A percentile compares a stretch with the other conserved stretches of the same genome.
phyloP scores from a whole-genome alignment of 2,888 invertebrate species.

The Yponomeuta malinellus region DNA sequence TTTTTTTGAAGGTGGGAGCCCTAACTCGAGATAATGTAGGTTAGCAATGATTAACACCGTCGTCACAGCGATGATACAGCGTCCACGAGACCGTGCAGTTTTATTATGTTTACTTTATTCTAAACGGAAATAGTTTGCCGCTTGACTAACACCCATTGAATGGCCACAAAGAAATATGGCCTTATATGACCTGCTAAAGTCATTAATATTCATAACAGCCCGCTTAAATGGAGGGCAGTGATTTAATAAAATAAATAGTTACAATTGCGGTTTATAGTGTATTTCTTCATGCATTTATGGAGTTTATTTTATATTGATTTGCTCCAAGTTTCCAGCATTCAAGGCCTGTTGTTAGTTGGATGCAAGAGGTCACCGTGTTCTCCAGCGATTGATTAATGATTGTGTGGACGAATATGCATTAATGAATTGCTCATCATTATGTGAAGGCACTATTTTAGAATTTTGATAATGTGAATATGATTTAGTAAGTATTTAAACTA shows the following conservation, averaged over 20 bases:
- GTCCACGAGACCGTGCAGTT: too few species aligned
- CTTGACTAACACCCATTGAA: neutral
- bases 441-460: neutral
- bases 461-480: neutral
- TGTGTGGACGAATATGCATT: neutral
- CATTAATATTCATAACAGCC: neutral
- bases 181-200: neutral
- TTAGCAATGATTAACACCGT: too few species aligned
- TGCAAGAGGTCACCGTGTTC: slow-evolving; percentile 3
- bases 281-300: slow-evolving; percentile 7
- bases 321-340: slow-evolving; percentile 6
- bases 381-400: neutral
- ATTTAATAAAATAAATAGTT: neutral
- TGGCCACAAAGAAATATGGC: neutral
- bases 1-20: too few species aligned
- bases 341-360: slow-evolving; percentile 22
- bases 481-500: neutral
- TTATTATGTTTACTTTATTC: neutral
- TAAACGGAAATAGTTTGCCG: neutral
- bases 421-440: neutral
- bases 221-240: slow-evolving; percentile 2
- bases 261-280: neutral
- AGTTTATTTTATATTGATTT: slow-evolving; percentile 5
- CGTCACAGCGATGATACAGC: too few species aligned
- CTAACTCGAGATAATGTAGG: too few species aligned